Evolutionary conservation across 2,888 invertebrate genomes (phyloP).

Genomic region (Parascotia fuliginaria): DNA sequence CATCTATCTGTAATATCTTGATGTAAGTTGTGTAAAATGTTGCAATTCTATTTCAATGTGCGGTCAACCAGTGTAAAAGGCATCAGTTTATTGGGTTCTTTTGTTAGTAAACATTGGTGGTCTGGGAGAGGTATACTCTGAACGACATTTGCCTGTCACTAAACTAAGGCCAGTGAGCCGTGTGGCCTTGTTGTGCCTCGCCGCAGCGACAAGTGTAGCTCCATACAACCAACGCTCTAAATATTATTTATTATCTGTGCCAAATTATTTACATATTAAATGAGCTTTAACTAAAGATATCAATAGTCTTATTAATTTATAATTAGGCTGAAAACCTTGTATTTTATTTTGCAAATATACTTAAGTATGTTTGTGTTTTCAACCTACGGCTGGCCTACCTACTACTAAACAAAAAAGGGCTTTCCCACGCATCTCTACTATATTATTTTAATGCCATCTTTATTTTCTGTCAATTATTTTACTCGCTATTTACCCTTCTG

Average conservation of each 20-base stretch:
- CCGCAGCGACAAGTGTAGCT: conserved; percentile 72
- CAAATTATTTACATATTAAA: conserved; percentile 15
- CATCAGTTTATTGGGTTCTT: conserved; percentile 27
- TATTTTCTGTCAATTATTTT: too few species aligned
- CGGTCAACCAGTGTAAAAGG: conserved; percentile 9
- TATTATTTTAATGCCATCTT: too few species aligned
- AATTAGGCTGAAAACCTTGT: conserved; percentile 7
- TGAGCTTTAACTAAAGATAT: conserved; percentile 18
- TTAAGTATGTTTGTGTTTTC: too few species aligned
- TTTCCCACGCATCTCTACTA: too few species aligned
- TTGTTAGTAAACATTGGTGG: conserved; percentile 51
- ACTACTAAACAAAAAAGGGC: too few species aligned
- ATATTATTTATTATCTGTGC: conserved; percentile 16
- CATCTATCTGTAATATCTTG: too few species aligned
- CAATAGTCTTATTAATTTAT: conserved; percentile 13
- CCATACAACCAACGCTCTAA: conserved; percentile 13
- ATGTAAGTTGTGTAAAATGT: conserved; percentile 18
- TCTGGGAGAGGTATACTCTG: conserved; percentile 34
- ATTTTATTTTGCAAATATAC: too few species aligned
- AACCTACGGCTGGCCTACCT: too few species aligned
- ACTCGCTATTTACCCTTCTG: too few species aligned
- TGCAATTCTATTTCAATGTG: conserved; percentile 20
- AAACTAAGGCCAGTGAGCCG: conserved; percentile 62
- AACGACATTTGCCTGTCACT: conserved; percentile 75
- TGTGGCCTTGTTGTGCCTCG: conserved; percentile 63